Conservation (phyloP, 2,113 vertebrate species). For the Amphiprion percula region DNA sequence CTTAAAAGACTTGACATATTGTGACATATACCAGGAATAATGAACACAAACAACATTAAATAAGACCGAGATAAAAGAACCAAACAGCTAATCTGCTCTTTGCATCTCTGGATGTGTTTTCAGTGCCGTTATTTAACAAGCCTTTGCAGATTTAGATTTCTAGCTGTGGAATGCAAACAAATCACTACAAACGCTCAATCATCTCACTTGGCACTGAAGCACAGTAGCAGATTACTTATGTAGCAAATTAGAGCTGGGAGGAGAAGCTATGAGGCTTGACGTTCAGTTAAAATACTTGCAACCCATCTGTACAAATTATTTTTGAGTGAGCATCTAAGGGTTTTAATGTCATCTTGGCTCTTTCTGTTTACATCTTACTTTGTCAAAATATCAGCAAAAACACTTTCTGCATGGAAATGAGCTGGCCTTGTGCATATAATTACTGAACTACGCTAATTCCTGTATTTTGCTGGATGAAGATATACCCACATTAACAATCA, state of each 20-base stretch:
- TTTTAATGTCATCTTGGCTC: constrained; percentile 7
- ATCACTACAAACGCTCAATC: constrained; percentile 81
- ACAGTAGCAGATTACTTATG: constrained; percentile 79
- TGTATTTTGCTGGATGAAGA: neutral
- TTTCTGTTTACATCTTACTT: constrained; percentile 22
- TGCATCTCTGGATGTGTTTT: constrained; percentile 6
- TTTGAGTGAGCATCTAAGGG: constrained; percentile 12
- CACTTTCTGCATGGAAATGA: neutral
- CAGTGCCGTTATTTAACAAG: constrained; percentile 28
- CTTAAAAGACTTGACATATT: neutral
- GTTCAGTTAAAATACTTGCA: constrained; percentile 44
- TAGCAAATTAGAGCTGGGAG: constrained; percentile 65
- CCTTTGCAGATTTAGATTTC: constrained; percentile 40
- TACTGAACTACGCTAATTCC: neutral
- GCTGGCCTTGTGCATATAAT: neutral
- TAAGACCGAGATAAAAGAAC: neutral
- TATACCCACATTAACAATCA: neutral
- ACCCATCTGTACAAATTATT: constrained; percentile 41
- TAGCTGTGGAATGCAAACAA: constrained; percentile 43
- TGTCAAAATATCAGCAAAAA: constrained; percentile 13
- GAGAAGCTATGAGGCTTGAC: constrained; percentile 47
- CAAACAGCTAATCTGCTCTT: constrained; percentile 23
- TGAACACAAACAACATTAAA: constrained; percentile 8
- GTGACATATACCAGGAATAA: constrained; percentile 11
- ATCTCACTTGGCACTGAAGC: constrained; percentile 84